Evolutionary conservation across 2,113 vertebrate genomes (phyloP), one percentile per base, ranked within the genome.

Genomic region (Hassar affinis): DNA sequence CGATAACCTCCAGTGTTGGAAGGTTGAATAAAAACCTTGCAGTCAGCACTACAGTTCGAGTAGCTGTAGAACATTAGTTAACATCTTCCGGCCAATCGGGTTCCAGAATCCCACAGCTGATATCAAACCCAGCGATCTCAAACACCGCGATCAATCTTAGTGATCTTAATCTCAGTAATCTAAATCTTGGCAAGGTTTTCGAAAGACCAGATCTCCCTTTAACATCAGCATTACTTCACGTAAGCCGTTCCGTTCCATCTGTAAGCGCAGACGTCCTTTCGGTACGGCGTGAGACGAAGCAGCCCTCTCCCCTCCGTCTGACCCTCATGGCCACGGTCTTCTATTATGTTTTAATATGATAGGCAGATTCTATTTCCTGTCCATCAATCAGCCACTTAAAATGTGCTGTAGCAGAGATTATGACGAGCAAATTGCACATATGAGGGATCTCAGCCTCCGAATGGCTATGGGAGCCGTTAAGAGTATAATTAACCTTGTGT

Each of bases 341-440:
- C 78, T 84, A 88, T 88, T 87, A 88, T 88, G 68, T 88, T 85
- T 88, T 88, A 87, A 88, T 87, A 84, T 78, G 88, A 88, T 87
- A 82, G 88, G 88, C 88, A 87, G 88, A 87, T 88, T 88, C 86
- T 88, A 88, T 87, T 85, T 88, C 88, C 88, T 87, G 84, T 82
- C 87, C 88, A 88, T 88, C 88, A 88, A 88, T 88, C 88, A 88
- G 88, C 74, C 84, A 85, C 85, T 88, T 88, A 88, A 88, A 88
- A 88, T 85, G 84, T 87, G 84, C 88, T 88, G 86, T 87, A 86
- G 81, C 85, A 79, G 81, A 88, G 88, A 88, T 88, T 88, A 88
- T 87, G 85, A 87, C 56, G 84, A 81, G 88, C 85, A 88, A 88
- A 88, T 88, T 87, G 85, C 83, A 88, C 88, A 88, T 88, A 88